These are phyloP conservation scores for Lepus americanus DNA, from an alignment of 2,113 vertebrate genomes.

Conservation along the genomic window DNA sequence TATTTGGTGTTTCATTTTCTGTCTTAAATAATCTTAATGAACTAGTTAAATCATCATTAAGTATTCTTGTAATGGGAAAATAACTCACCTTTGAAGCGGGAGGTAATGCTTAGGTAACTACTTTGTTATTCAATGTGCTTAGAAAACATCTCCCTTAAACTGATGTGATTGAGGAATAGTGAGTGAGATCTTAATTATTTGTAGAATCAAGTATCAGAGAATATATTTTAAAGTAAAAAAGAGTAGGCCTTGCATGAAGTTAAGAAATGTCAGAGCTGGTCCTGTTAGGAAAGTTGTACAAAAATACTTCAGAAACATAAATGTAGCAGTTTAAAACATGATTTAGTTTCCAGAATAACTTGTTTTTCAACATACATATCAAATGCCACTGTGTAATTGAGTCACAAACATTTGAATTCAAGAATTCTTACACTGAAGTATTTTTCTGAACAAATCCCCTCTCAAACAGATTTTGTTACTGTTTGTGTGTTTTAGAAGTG, in stretches of 20 bases:
- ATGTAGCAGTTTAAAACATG: constrained; percentile 69
- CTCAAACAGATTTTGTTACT: constrained; percentile 76
- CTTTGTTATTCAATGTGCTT: constrained; percentile 69
- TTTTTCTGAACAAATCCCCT: constrained; percentile 66
- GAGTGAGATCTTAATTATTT: constrained; percentile 65
- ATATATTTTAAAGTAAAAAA: constrained; percentile 55
- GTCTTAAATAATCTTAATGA: constrained; percentile 67
- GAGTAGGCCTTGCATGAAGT: constrained; percentile 49
- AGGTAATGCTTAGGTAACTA: constrained; percentile 52
- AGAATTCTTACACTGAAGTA: constrained; percentile 75
- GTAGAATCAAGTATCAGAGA: constrained; percentile 16
- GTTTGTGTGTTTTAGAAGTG: constrained; percentile 68
- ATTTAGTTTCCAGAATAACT: constrained; percentile 77
- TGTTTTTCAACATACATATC: constrained; percentile 79
- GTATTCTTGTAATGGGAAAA: constrained; percentile 64
- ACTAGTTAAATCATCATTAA: constrained; percentile 43
- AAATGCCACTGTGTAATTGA: constrained; percentile 69
- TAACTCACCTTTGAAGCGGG: constrained; percentile 60
- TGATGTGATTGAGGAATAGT: constrained; percentile 41
- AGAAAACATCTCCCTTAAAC: constrained; percentile 62
- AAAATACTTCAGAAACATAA: constrained; percentile 77
- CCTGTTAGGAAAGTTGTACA: constrained; percentile 72
- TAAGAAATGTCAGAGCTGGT: constrained; percentile 69
- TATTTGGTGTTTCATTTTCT: constrained; percentile 44
- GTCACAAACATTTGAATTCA: constrained; percentile 64